Percentiles rank a stretch among this genome's conserved stretches.
Evolutionary conservation across 2,113 vertebrate species (phyloP).

Genomic region (Nibea albiflora): DNA sequence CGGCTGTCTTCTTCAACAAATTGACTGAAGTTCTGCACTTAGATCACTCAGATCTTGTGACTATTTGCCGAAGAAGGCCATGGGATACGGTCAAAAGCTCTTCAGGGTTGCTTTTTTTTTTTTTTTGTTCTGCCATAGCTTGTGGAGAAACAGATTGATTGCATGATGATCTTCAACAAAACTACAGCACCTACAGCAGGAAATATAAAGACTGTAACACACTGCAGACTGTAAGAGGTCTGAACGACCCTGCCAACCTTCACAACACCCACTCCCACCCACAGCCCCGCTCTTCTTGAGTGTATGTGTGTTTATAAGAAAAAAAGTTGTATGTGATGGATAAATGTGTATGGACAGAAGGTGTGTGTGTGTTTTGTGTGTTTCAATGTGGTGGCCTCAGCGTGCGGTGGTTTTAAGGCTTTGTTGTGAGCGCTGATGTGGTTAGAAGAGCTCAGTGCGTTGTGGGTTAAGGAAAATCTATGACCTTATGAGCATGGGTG

Average conservation of each 20-base stretch:
- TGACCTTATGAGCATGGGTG: constrained; percentile 72
- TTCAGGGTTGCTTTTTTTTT: no score
- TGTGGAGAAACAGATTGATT: constrained; percentile 62
- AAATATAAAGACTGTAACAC: constrained; percentile 36
- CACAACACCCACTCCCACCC: constrained; percentile 53
- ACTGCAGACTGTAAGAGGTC: constrained; percentile 31
- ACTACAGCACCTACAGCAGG: constrained; percentile 20
- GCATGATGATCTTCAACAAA: constrained; percentile 53
- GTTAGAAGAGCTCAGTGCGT: constrained; percentile 73
- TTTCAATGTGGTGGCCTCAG: constrained; percentile 53
- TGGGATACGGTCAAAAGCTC: neutral
- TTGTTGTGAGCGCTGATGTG: constrained; percentile 52
- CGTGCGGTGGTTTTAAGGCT: constrained; percentile 27
- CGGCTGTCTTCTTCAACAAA: no score
- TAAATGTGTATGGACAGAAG: neutral
- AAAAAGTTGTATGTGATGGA: constrained; percentile 2
- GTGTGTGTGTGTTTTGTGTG: constrained; percentile 16
- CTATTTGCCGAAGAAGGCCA: constrained; percentile 15
- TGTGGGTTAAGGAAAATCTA: constrained; percentile 66
- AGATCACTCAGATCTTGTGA: constrained; percentile 12
- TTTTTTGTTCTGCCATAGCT: constrained; percentile 30
- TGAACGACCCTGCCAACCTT: constrained; percentile 18
- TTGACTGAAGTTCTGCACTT: neutral
- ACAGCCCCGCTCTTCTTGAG: constrained; percentile 43
- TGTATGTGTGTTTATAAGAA: constrained; percentile 13